Conservation (phyloP, 2,113 vertebrate species). For the Campylomormyrus tamandua region DNA sequence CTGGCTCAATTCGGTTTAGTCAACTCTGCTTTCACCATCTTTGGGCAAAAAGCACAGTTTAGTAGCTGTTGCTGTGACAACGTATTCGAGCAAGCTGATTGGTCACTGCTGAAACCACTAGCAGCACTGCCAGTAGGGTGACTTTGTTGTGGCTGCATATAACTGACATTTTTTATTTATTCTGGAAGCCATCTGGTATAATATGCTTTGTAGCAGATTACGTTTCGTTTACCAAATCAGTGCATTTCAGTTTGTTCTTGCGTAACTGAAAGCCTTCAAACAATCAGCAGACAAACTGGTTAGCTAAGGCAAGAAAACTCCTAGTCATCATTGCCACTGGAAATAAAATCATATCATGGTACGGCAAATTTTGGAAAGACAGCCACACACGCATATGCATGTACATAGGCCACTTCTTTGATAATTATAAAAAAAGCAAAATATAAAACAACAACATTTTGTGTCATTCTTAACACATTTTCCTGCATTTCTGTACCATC, state of each 20-base stretch:
- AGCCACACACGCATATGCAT: not conserved
- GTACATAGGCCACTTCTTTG: not conserved
- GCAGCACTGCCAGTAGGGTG: not conserved
- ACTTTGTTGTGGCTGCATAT: constrained; percentile 7
- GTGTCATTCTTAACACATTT: not conserved
- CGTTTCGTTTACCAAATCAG: not conserved
- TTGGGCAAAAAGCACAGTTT: not conserved
- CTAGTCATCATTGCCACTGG: not conserved
- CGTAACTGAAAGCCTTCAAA: not conserved
- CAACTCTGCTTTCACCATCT: not conserved
- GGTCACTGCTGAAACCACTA: not conserved
- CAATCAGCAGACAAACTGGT: not conserved
- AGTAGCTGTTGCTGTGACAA: not conserved
- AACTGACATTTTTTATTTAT: constrained; percentile 7
- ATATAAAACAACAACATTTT: not conserved
- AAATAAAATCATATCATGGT: not conserved
- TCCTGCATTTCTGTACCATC: not conserved
- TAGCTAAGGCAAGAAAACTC: not conserved
- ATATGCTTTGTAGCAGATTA: not conserved
- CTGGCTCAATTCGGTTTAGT: not conserved
- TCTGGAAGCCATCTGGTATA: not conserved
- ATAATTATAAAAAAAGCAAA: not conserved
- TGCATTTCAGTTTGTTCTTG: not conserved
- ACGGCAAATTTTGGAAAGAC: not conserved
- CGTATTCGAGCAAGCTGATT: not conserved